Percentiles rank a stretch among this genome's conserved stretches.
Conservation (phyloP, 1,140 invertebrate species). For the Aporrectodea caliginosa region DNA sequence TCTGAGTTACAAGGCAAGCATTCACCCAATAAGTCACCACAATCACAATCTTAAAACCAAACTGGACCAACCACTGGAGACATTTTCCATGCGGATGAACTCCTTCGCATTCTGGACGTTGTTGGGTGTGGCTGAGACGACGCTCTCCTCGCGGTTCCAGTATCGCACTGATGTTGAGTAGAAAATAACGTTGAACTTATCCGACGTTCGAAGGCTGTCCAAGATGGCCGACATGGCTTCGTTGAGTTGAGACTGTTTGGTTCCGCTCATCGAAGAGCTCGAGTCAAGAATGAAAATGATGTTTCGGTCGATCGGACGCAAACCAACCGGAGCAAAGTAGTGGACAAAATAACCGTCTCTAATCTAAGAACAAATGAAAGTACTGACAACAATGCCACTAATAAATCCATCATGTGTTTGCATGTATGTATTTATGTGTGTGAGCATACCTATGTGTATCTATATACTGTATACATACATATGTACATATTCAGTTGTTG, state of each 20-base stretch:
- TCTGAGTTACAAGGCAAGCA: too few relatives aligned
- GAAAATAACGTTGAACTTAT: constrained; percentile 66
- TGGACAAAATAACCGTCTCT: constrained; percentile 75
- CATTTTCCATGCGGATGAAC: constrained; percentile 1
- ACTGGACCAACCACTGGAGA: not conserved
- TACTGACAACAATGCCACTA: too few relatives aligned
- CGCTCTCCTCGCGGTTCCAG: not conserved
- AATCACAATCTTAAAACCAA: not conserved
- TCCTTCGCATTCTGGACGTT: constrained; percentile 5
- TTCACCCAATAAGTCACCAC: too few relatives aligned
- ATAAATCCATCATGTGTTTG: too few relatives aligned
- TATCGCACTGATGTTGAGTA: constrained; percentile 47
- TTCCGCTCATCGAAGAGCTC: constrained; percentile 67
- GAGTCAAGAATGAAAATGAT: constrained; percentile 69
- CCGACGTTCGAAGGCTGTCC: constrained; percentile 60
- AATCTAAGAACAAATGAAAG: too few relatives aligned
- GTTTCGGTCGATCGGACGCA: constrained; percentile 63
- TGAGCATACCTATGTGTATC: too few relatives aligned
- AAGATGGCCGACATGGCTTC: constrained; percentile 66
- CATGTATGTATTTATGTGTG: too few relatives aligned
- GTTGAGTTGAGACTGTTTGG: constrained; percentile 64
- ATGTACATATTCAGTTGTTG: too few relatives aligned
- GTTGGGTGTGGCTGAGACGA: not conserved
- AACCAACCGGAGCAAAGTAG: constrained; percentile 65
- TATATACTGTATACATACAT: too few relatives aligned